These are phyloP conservation scores for Drosophila siamana DNA, from an alignment of 2,888 invertebrate species.

Conservation along the genomic window DNA sequence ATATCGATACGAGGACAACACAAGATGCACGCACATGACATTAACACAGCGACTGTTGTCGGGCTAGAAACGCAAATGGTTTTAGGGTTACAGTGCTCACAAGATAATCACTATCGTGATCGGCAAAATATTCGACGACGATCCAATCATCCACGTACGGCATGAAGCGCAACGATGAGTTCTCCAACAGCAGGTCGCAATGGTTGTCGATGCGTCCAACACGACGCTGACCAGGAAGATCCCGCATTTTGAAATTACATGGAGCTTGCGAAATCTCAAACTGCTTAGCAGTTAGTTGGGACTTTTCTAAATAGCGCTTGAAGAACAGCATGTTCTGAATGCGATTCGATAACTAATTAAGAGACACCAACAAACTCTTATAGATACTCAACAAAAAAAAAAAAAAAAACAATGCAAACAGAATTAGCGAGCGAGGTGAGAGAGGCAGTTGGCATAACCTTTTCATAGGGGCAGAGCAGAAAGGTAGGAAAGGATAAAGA, in stretches of 20 bases:
- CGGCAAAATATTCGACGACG: conserved; percentile 81
- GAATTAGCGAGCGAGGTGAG: conserved; percentile 46
- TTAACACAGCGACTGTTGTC: conserved; percentile 2
- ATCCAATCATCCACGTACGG: conserved; percentile 81
- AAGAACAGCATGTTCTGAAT: conserved; percentile 76
- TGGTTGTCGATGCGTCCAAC: conserved; percentile 56
- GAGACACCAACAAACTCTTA: background rate
- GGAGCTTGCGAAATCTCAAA: conserved; percentile 76
- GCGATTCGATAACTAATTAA: conserved; percentile 38
- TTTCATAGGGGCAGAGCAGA: background rate
- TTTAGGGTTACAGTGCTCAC: conserved; percentile 66
- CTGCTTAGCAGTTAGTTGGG: conserved; percentile 74
- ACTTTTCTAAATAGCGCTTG: conserved; percentile 80
- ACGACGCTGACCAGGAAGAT: conserved; percentile 57
- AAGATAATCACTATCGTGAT: conserved; percentile 83
- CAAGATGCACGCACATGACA: conserved; percentile 4
- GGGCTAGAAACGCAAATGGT: background rate
- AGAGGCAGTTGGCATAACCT: conserved; percentile 14
- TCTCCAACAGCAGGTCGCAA: conserved; percentile 70
- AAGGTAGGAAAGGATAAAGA: conserved; percentile 25
- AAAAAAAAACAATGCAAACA: conserved; percentile 12
- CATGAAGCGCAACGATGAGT: conserved; percentile 63
- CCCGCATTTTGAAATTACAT: conserved; percentile 81
- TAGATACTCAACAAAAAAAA: conserved; percentile 1
- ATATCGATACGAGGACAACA: background rate